A percentile compares a stretch with the other conserved stretches of the same genome.
phyloP scores from a whole-genome alignment of 2,888 invertebrate genomes.

The Cyaniris semiargus region DNA sequence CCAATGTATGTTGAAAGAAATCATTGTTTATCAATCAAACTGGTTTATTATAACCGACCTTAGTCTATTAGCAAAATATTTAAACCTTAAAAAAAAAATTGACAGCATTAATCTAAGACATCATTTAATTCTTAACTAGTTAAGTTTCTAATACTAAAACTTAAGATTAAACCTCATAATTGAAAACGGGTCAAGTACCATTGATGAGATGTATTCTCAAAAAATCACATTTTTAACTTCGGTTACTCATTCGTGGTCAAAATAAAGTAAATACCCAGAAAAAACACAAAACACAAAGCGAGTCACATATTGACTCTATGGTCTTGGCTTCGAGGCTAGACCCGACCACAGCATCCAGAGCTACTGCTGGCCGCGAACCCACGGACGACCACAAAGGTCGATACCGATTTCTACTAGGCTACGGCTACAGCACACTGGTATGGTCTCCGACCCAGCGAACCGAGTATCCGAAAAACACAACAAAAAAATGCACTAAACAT shows the following conservation, averaged over 20 bases:
- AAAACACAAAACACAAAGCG: neutral
- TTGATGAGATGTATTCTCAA: too few relatives aligned
- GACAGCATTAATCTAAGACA: too few relatives aligned
- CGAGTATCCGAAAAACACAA: constrained; percentile 2
- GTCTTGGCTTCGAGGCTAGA: neutral
- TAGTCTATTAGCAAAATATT: too few relatives aligned
- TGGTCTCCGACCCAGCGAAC: constrained; percentile 12
- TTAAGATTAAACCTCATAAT: too few relatives aligned
- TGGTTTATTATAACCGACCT: too few relatives aligned
- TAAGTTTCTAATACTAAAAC: too few relatives aligned
- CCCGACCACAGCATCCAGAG: neutral
- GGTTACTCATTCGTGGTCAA: neutral
- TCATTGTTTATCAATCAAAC: too few relatives aligned
- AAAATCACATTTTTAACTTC: too few relatives aligned
- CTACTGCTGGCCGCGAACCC: neutral
- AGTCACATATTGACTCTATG: neutral
- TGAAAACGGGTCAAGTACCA: too few relatives aligned
- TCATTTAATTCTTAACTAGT: too few relatives aligned
- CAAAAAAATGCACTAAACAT: neutral
- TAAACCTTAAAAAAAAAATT: too few relatives aligned
- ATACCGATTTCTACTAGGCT: constrained; percentile 32
- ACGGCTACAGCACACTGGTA: constrained; percentile 26
- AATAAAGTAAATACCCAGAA: neutral
- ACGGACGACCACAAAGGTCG: neutral
- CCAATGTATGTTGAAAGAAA: too few relatives aligned